These are phyloP conservation scores for Drosophila persimilis DNA, from an alignment of 1,140 invertebrate genomes.

Conservation along the genomic window DNA sequence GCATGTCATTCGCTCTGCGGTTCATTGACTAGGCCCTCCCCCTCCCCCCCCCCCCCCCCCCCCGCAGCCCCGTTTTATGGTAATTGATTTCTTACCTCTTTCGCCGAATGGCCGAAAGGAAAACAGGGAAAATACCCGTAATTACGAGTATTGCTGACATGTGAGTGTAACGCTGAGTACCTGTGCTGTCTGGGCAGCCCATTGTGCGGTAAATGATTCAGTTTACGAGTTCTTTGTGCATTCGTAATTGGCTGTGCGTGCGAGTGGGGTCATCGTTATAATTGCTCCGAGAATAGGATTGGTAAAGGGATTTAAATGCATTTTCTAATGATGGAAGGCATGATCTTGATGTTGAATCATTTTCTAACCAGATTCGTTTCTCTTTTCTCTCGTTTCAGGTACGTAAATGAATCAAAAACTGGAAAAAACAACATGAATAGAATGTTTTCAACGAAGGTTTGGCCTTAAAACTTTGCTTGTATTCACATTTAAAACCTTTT, in stretches of 20 bases:
- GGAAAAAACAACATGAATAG: neutral
- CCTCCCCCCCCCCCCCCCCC: neutral
- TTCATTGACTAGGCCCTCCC: conserved; percentile 41
- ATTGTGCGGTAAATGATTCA: conserved; percentile 64
- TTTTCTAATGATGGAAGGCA: neutral
- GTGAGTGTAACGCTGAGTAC: conserved; percentile 16
- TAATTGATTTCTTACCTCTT: conserved; percentile 77
- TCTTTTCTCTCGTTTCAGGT: conserved; percentile 51
- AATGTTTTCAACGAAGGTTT: no score
- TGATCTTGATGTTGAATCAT: neutral
- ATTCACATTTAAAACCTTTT: no score
- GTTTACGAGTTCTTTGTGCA: conserved; percentile 44
- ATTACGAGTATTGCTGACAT: conserved; percentile 55
- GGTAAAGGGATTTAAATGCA: neutral
- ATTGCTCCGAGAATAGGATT: conserved; percentile 20
- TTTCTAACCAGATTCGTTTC: neutral
- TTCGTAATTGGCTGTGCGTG: conserved; percentile 44
- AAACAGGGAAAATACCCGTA: conserved; percentile 39
- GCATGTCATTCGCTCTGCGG: conserved; percentile 31
- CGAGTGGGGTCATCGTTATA: conserved; percentile 14
- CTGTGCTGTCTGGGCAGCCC: conserved; percentile 8
- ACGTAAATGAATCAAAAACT: conserved; percentile 25
- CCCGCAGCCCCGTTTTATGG: neutral
- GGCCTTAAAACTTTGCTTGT: no score
- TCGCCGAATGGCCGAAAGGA: conserved; percentile 30